Evolutionary conservation across 2,113 vertebrate species (phyloP).

Genomic region (Camarhynchus parvulus): DNA sequence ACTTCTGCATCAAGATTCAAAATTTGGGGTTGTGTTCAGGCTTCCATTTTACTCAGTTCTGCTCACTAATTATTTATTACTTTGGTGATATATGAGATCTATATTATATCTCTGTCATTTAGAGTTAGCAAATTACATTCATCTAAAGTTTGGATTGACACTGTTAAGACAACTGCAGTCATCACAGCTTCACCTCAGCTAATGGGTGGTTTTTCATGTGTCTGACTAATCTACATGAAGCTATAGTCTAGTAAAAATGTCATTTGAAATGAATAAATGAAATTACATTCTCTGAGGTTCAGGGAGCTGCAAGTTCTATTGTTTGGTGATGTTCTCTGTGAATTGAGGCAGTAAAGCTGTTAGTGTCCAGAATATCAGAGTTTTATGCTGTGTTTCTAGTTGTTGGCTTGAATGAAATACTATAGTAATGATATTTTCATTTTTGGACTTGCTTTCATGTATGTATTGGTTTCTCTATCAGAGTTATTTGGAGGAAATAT

Average conservation of each 20-base stretch:
- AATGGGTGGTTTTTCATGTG: slow-evolving; percentile 21
- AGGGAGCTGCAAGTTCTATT: background rate
- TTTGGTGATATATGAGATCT: background rate
- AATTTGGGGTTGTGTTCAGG: slow-evolving; percentile 43
- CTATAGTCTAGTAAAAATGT: slow-evolving; percentile 16
- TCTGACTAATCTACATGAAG: slow-evolving; percentile 27
- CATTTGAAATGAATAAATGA: slow-evolving; percentile 16
- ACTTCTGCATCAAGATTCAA: slow-evolving; percentile 41
- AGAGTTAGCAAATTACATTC: slow-evolving; percentile 44
- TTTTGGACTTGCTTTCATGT: background rate
- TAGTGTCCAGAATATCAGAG: background rate
- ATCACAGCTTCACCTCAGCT: slow-evolving; percentile 34
- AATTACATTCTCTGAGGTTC: background rate
- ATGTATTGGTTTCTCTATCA: background rate
- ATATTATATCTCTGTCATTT: slow-evolving; percentile 51
- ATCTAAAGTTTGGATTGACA: slow-evolving; percentile 35
- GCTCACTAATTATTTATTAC: slow-evolving; percentile 69
- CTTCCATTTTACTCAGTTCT: slow-evolving; percentile 53
- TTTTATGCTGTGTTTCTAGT: background rate
- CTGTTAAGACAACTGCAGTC: slow-evolving; percentile 35
- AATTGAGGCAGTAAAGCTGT: background rate
- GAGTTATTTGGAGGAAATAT: background rate
- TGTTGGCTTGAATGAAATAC: background rate
- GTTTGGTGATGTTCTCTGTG: background rate
- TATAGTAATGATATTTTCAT: background rate